These are phyloP conservation scores for Chaetura pelagica DNA, from an alignment of 2,113 vertebrate genomes.

Conservation along the genomic window DNA sequence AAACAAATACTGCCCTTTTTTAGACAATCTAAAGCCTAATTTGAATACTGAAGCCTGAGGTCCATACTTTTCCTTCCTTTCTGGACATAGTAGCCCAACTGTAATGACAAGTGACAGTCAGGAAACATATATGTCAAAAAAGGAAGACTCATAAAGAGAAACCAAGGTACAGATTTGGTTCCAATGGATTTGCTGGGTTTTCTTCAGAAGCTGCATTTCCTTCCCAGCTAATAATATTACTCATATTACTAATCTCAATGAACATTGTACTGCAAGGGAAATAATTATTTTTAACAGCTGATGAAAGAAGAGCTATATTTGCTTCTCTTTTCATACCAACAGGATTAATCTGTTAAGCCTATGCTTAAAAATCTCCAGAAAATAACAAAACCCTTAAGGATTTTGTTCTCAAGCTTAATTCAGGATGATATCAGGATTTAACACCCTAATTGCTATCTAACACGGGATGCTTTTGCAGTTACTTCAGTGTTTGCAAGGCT, in stretches of 20 bases:
- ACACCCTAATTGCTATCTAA: conserved; percentile 52
- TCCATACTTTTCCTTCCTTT: background rate
- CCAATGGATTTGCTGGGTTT: background rate
- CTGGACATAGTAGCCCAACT: background rate
- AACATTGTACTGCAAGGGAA: background rate
- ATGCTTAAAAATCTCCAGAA: background rate
- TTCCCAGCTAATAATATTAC: background rate
- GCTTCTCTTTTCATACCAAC: background rate
- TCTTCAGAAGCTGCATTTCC: background rate
- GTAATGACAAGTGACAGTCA: background rate
- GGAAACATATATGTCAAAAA: background rate
- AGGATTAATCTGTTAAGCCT: conserved; percentile 15
- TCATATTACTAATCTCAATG: background rate
- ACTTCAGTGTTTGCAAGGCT: conserved; percentile 62
- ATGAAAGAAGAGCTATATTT: conserved; percentile 23
- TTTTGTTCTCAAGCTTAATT: conserved; percentile 32
- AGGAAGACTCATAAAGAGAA: background rate
- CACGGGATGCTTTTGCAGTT: conserved; percentile 63
- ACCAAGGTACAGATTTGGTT: background rate
- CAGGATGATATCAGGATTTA: conserved; percentile 53
- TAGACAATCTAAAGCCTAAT: background rate
- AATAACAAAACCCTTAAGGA: conserved; percentile 2
- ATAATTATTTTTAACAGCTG: conserved; percentile 25
- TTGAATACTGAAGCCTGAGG: background rate
- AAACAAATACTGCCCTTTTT: background rate